A percentile compares a stretch with the other conserved stretches of the same genome.
phyloP scores from a whole-genome alignment of 2,113 vertebrate genomes.

The Odontophorus gujanensis region DNA sequence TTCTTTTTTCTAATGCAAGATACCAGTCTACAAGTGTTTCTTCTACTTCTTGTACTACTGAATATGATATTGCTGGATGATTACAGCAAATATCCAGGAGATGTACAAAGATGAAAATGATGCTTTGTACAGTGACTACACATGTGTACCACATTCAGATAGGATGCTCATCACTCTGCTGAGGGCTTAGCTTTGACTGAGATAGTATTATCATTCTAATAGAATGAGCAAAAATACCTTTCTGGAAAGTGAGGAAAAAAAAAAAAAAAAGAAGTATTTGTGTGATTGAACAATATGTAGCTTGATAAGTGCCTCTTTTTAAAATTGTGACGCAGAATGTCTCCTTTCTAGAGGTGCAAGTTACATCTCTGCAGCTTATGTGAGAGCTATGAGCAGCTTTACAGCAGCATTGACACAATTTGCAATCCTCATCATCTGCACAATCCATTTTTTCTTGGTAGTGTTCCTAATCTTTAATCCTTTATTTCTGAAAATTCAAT shows the following conservation, averaged over 20 bases:
- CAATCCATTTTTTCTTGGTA: constrained; percentile 3
- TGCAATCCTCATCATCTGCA: constrained; percentile 19
- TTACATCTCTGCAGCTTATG: background rate
- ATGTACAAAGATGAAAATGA: constrained; percentile 1
- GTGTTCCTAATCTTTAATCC: constrained; percentile 41
- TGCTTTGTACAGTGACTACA: constrained; percentile 21
- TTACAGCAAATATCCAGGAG: constrained; percentile 27
- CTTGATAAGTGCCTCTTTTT: constrained; percentile 63
- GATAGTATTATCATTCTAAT: constrained; percentile 60
- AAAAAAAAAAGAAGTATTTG: constrained; percentile 32
- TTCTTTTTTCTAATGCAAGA: background rate
- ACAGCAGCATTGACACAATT: constrained; percentile 15
- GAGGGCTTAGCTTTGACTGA: constrained; percentile 61
- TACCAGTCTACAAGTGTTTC: constrained; percentile 62
- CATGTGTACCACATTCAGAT: background rate
- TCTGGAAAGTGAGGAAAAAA: constrained; percentile 6
- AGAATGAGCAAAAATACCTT: constrained; percentile 71
- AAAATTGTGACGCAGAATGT: constrained; percentile 23
- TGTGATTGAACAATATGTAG: constrained; percentile 23
- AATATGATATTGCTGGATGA: constrained; percentile 1
- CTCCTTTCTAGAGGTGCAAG: constrained; percentile 37
- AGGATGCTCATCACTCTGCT: constrained; percentile 46
- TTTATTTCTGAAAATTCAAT: background rate
- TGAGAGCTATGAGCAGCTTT: constrained; percentile 37
- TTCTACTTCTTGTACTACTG: background rate